Evolutionary conservation across 2,797 vertebrate species (phyloP).

Genomic region (Tenualosa ilisha): DNA sequence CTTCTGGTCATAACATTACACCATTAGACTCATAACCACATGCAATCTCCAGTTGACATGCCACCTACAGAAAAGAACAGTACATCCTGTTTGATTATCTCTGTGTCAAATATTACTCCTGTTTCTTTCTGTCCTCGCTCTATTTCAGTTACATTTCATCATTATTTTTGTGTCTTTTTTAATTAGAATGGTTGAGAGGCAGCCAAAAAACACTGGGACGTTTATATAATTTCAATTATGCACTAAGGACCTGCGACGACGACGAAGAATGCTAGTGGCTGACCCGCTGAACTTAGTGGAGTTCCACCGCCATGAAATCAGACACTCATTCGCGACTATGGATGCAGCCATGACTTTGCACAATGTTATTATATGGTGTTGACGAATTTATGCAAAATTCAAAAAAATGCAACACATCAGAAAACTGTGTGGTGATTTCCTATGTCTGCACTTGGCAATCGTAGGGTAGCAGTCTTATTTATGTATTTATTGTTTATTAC

Average conservation of each 20-base stretch:
- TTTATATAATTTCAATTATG: constrained; percentile 69
- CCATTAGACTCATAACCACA: constrained; percentile 15
- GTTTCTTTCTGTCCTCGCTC: neutral
- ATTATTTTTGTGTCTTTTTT: constrained; percentile 17
- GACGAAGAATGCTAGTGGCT: constrained; percentile 51
- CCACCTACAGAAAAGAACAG: neutral
- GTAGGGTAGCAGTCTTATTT: constrained; percentile 71
- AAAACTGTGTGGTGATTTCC: constrained; percentile 56
- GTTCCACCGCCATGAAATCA: constrained; percentile 59
- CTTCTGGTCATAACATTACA: neutral
- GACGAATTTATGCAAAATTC: constrained; percentile 79
- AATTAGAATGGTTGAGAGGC: constrained; percentile 55
- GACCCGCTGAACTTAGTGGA: constrained; percentile 59
- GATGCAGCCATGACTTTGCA: constrained; percentile 80
- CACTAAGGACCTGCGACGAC: constrained; percentile 69
- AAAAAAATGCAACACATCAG: constrained; percentile 61
- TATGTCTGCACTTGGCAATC: constrained; percentile 74
- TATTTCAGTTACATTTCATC: neutral
- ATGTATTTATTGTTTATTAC: constrained; percentile 66
- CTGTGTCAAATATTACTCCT: neutral
- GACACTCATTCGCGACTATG: constrained; percentile 64
- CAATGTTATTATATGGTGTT: constrained; percentile 74
- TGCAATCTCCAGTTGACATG: neutral
- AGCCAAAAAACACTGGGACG: constrained; percentile 58
- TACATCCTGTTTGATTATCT: neutral